A percentile compares a stretch with the other conserved stretches of the same genome.
These are phyloP conservation scores for Ennomos erosarius DNA, from an alignment of 2,888 invertebrate genomes.

Conservation along the genomic window DNA sequence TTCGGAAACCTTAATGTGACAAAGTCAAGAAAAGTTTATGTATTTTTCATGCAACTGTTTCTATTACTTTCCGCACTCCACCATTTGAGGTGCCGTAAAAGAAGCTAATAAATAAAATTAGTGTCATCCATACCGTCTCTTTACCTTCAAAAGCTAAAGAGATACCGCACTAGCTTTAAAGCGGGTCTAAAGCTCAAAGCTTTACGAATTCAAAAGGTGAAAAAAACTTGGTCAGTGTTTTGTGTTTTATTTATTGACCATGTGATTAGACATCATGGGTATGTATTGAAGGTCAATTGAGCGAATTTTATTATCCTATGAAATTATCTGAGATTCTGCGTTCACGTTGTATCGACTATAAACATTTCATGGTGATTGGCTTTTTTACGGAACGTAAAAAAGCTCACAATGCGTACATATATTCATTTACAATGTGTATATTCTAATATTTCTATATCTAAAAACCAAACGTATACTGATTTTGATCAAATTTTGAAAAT, in stretches of 20 bases:
- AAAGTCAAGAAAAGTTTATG: conserved; percentile 1
- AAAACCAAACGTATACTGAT: no score
- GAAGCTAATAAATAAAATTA: conserved; percentile 81
- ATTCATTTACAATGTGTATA: no score
- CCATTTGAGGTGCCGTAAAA: conserved; percentile 74
- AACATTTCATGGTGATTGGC: no score
- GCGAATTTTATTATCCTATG: conserved; percentile 14
- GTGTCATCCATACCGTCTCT: conserved; percentile 49
- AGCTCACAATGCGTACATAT: no score
- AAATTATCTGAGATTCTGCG: neutral
- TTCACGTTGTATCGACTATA: no score
- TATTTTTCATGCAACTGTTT: conserved; percentile 5
- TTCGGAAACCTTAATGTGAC: neutral
- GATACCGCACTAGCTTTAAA: conserved; percentile 52
- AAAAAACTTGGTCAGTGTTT: conserved; percentile 39
- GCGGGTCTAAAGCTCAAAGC: conserved; percentile 47
- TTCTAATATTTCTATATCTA: no score
- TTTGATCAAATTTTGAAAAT: no score
- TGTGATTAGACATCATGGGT: conserved; percentile 53
- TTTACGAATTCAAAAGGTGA: conserved; percentile 9
- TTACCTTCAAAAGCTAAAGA: conserved; percentile 55
- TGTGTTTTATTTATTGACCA: conserved; percentile 55
- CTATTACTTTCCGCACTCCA: conserved; percentile 51
- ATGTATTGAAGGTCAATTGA: conserved; percentile 44
- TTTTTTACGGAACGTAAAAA: no score